Conservation (phyloP, 2,888 invertebrate genomes). For the Merodon equestris region DNA sequence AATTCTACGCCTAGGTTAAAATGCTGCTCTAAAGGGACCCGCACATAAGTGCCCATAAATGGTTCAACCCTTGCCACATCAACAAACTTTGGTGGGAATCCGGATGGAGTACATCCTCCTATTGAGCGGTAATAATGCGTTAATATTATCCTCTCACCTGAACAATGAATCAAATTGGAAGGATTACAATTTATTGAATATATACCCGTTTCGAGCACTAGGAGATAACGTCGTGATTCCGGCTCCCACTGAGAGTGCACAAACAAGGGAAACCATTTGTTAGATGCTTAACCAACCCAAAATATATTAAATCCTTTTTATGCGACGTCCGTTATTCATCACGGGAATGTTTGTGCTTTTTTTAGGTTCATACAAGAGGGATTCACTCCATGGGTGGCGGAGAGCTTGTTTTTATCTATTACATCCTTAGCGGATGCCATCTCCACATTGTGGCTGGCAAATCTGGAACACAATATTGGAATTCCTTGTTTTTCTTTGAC, state of each 20-base stretch:
- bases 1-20: too few relatives aligned
- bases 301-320: constrained; percentile 36
- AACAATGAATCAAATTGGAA: constrained; percentile 45
- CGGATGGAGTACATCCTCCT: neutral
- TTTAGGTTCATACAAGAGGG: neutral
- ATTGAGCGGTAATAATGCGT: constrained; percentile 19
- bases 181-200: constrained; percentile 33
- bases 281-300: constrained; percentile 48
- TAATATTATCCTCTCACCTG: constrained; percentile 31
- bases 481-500: constrained; percentile 30
- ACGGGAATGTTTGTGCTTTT: constrained; percentile 29
- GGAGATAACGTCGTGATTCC: constrained; percentile 37
- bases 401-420: constrained; percentile 3
- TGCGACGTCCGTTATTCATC: constrained; percentile 30
- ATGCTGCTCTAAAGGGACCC: too few relatives aligned
- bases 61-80: too few relatives aligned
- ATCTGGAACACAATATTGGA: constrained; percentile 34
- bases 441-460: constrained; percentile 6
- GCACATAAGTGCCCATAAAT: too few relatives aligned
- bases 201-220: constrained; percentile 8
- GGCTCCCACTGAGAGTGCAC: too few relatives aligned
- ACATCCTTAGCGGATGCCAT: neutral
- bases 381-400: constrained; percentile 4
- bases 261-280: constrained; percentile 40
- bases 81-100: too few relatives aligned